Evolutionary conservation across 2,797 vertebrate genomes (phyloP), one percentile per base, ranked within the genome.

Genomic region (Sebastes iracundus): DNA sequence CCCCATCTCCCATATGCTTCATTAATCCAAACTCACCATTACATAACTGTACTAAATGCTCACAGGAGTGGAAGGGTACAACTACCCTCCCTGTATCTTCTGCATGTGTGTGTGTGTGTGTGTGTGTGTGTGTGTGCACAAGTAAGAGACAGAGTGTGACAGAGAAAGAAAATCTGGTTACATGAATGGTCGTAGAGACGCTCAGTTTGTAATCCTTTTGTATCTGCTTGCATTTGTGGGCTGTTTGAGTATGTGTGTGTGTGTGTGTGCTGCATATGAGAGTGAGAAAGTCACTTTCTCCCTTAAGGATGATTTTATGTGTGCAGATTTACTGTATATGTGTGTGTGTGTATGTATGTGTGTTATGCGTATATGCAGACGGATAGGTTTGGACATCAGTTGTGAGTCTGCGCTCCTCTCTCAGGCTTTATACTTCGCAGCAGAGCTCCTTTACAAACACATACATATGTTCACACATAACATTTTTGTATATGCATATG

Each of bases 21-120:
- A 94, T 93, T 94, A 94, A 93, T 94, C 88, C 89, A 93, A 91
- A 87, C 80, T 91, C 87, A 84, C 72, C 72, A 80, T 95, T 95
- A 94, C 85, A 88, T 94, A 95, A 95, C 92, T 89, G 90, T 72
- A 75, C 92, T 92, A 93, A 93, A 94, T 94, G 92, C 87, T 93
- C 91, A 95, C 83, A 92, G 81, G 88, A 91, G 90, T 92, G 92
- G 90, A 94, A 95, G 80, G 78, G 79, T 66, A 84, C 86, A 84
- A 73, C 78, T 75, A 85, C 79, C 73, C 72, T 84, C 71, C 30
- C 77, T 75, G 77, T 42, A 52, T 79, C 67, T 73, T 84, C 32
- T 80, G 70, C 33, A 16, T 71, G 60, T 82, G 63, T 79, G 58
- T 53, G 65, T 63, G 46, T 56, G 12, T 79, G 63, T 77, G 55